Evolutionary conservation across 2,113 vertebrate species (phyloP).

Genomic region (Menidia beryllina): DNA sequence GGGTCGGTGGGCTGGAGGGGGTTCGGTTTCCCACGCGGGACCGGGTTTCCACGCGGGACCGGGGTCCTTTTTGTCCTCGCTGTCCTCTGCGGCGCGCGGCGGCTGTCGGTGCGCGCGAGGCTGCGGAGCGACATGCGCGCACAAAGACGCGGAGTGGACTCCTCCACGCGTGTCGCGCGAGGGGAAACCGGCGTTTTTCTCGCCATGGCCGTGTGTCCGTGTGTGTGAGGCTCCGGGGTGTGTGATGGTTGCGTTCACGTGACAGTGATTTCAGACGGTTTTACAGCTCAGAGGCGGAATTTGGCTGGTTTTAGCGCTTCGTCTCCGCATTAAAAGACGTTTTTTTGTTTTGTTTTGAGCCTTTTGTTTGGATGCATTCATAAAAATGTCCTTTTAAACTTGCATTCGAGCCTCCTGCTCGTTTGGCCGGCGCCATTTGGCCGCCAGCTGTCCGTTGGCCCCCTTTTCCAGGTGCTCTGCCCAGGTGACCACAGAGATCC

Average conservation of each 20-base stretch:
- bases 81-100: constrained; percentile 41
- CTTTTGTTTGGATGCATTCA: background rate
- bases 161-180: background rate
- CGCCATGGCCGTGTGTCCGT: background rate
- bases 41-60: no score
- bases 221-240: accelerated
- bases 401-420: accelerated
- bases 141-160: constrained; percentile 79
- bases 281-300: background rate
- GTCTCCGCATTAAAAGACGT: background rate
- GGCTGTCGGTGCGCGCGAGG: constrained; percentile 71
- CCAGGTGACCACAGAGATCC: constrained; percentile 82
- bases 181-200: accelerated
- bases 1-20: no score
- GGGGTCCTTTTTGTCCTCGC: constrained; percentile 13
- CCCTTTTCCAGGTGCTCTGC: constrained; percentile 39
- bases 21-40: no score
- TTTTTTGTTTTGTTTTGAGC: background rate
- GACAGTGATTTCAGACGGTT: constrained; percentile 24
- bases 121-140: constrained; percentile 58
- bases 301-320: background rate
- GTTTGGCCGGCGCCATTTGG: accelerated
- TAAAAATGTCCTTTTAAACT: accelerated
- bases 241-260: constrained; percentile 13
- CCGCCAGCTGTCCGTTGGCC: background rate